Base-by-base conservation (phyloP, 2,888 invertebrate species). In the Strigamia crassipes region DNA sequence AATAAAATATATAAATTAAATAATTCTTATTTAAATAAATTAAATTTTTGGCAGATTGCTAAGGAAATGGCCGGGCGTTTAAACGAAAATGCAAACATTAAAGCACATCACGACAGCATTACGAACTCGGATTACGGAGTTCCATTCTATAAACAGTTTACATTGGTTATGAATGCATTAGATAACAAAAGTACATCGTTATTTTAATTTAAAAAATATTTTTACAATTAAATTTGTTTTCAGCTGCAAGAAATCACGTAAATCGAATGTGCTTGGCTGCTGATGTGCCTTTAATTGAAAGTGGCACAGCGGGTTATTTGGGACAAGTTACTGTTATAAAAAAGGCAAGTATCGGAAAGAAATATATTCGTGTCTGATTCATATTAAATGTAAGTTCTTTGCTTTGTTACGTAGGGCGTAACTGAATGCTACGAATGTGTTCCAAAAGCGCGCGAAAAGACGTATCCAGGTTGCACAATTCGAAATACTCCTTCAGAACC, bases 401-500 rank as follows among this genome's bases (percentile, higher is more conserved):
- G 15, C 1, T 18, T 18, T 56, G 1, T 21, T 56, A 2, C 15
- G 13, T 27, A 95, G 87, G 94, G 94, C 1, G 86, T 94, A 1
- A 96, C 97, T 1, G 96, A 97, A 86, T 99, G 99, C 88, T 99
- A 98, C 86, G 99, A 99, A 88, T 99, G 99, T 87, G 92, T 93
- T 81, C 96, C 96, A 0, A 96, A 96, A 88, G 92, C 95, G 9
- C 91, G 93, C 21, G 96, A 96, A 86, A 97, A 96, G 87, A 93
- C 95, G 8, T 99, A 93, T 89, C 99, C 99, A 0, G 97, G 98
- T 0, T 99, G 99, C 88, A 99, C 99, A 1, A 99, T 99, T 85
- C 91, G 99, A 66, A 99, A 99, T 87, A 99, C 99, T 0, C 99
- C 99, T 0, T 98, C 97, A 0, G 99, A 99, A 88, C 96, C 96